phyloP scores from a whole-genome alignment of 1,140 invertebrate genomes.

The Brachystomella parvula region DNA sequence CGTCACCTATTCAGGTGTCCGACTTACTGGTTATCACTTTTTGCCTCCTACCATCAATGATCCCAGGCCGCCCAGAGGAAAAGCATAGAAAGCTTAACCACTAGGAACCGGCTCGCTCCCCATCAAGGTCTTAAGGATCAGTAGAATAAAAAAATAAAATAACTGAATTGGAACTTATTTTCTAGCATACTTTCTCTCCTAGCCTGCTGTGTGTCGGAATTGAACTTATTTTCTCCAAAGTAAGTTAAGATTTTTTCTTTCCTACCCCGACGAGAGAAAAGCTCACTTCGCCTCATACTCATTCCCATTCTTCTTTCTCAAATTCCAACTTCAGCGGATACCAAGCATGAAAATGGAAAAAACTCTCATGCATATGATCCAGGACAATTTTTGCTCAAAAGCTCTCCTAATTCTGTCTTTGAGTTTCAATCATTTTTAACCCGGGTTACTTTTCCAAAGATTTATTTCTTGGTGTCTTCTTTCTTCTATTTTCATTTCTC shows the following conservation, averaged over 20 bases:
- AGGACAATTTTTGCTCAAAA: not conserved
- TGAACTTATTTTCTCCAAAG: constrained; percentile 1
- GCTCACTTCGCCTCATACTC: not conserved
- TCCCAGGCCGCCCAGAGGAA: not conserved
- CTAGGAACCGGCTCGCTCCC: not conserved
- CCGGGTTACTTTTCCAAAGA: not conserved
- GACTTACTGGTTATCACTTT: no score
- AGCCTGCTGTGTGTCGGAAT: constrained; percentile 1
- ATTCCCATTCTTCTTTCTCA: constrained; percentile 3
- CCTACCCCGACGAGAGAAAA: not conserved
- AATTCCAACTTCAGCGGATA: not conserved
- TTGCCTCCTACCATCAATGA: not conserved
- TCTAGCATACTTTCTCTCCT: no score
- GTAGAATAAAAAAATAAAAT: no score
- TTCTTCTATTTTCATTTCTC: not conserved
- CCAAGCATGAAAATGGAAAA: constrained; percentile 10
- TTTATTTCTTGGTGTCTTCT: not conserved
- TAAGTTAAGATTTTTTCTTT: not conserved
- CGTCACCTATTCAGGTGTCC: no score
- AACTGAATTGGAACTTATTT: no score
- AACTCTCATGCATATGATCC: constrained; percentile 14
- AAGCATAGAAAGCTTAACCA: not conserved
- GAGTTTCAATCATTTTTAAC: not conserved
- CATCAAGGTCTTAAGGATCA: not conserved
- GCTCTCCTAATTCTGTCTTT: not conserved